Base-by-base conservation (phyloP, 2,113 vertebrate genomes). In the Heteronetta atricapilla region DNA sequence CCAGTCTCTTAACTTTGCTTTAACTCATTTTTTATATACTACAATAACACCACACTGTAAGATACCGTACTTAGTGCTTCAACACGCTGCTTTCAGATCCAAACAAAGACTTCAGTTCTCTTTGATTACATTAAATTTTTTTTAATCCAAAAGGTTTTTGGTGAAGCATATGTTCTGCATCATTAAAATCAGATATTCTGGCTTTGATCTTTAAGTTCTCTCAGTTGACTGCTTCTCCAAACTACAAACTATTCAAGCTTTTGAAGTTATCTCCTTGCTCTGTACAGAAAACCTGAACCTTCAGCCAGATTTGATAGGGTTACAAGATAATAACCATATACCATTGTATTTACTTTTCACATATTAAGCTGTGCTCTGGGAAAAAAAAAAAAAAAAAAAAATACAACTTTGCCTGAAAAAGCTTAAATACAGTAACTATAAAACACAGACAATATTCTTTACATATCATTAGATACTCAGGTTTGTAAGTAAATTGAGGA, bases 131-230 rank as follows among this genome's bases (percentile, higher is more conserved):
- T 97, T 95, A 96, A 96, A 96, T 86, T 95, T 96, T 97, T 96
- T 96, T 96, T 94, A 97, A 97, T 97, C 86, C 95, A 95, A 95
- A 97, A 95, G 77, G 94, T 78, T 97, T 97, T 97, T 97, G 76
- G 90, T 95, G 95, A 97, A 97, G 93, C 97, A 97, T 97, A 97
- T 97, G 97, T 97, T 97, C 97, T 96, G 96, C 97, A 97, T 97
- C 97, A 97, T 97, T 97, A 97, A 97, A 97, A 97, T 97, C 97
- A 97, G 97, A 97, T 97, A 97, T 93, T 97, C 80, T 88, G 90
- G 50, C 97, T 97, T 97, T 97, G 96, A 97, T 97, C 95, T 97
- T 94, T 88, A 96, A 96, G 94, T 96, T 95, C 95, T 95, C 85
- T 97, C 96, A 96, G 96, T 96, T 95, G 96, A 97, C 95, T 97